A percentile compares a stretch with the other conserved stretches of the same genome.
These are phyloP conservation scores for Tursiops truncatus DNA, from an alignment of 2,113 vertebrate genomes.

Conservation along the genomic window DNA sequence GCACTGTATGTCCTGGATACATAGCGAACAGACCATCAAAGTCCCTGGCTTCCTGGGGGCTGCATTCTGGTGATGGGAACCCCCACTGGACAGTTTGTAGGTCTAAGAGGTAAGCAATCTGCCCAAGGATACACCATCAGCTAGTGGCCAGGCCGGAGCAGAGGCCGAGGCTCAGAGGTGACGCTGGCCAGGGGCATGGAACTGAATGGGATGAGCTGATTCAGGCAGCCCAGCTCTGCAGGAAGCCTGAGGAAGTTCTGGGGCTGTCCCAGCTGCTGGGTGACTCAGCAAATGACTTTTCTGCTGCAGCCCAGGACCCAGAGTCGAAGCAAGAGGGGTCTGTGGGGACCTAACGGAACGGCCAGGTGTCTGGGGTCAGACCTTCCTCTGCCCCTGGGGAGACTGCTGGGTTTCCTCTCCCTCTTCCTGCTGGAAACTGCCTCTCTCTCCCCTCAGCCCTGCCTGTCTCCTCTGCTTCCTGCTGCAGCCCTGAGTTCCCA, in stretches of 20 bases:
- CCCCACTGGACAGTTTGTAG: neutral
- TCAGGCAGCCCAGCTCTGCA: neutral
- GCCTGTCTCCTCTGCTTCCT: neutral
- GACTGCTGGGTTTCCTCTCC: neutral
- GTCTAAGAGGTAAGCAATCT: neutral
- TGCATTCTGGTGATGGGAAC: neutral
- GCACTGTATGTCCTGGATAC: too few species aligned
- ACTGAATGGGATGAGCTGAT: neutral
- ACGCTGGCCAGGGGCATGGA: too few species aligned
- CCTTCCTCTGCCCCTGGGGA: neutral
- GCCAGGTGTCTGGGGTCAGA: neutral
- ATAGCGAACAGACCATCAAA: neutral
- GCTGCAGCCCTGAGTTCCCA: neutral
- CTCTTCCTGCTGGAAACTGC: neutral
- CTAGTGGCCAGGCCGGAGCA: neutral
- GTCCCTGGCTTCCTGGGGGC: neutral
- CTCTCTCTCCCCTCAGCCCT: rapidly evolving
- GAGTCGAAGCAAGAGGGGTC: neutral
- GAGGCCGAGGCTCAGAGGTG: rapidly evolving
- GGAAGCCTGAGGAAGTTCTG: neutral
- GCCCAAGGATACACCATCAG: neutral
- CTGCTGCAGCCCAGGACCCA: neutral
- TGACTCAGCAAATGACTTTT: conserved; percentile 28
- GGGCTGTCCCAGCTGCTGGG: neutral
- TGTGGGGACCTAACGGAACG: neutral